Conservation (phyloP, 2,113 vertebrate genomes). For the Phycodurus eques region DNA sequence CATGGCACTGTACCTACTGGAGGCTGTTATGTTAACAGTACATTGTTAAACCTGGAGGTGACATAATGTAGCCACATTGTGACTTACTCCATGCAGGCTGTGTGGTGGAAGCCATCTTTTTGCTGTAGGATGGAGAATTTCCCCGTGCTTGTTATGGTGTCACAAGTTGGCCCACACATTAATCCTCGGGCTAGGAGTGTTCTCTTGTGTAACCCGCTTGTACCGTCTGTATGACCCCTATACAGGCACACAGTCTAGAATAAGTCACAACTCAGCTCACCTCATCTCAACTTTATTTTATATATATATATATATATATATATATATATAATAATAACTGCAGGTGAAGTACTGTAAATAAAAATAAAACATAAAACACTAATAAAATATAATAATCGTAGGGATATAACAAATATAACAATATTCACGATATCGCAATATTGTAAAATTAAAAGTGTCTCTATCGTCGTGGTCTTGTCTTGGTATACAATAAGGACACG, state of each 20-base stretch:
- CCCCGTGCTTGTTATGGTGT: slow-evolving; percentile 4
- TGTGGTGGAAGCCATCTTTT: background rate
- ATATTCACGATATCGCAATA: no score
- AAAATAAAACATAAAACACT: background rate
- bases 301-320: no score
- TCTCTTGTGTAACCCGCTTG: background rate
- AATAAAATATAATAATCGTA: background rate
- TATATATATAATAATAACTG: no score
- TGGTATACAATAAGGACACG: no score
- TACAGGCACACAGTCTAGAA: background rate
- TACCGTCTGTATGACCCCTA: slow-evolving; percentile 39
- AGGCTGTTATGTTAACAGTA: background rate
- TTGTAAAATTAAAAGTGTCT: no score
- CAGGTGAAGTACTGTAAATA: background rate
- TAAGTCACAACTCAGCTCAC: background rate
- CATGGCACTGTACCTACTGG: background rate
- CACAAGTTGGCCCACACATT: slow-evolving; percentile 17
- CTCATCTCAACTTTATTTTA: background rate
- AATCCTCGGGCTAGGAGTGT: background rate
- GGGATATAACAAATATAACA: background rate
- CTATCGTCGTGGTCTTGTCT: no score
- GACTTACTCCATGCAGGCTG: background rate
- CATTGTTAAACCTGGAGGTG: background rate
- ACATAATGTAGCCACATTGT: background rate
- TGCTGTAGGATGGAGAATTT: background rate